These are phyloP conservation scores for Yponomeuta cagnagella DNA, from an alignment of 2,888 invertebrate species.

Conservation along the genomic window DNA sequence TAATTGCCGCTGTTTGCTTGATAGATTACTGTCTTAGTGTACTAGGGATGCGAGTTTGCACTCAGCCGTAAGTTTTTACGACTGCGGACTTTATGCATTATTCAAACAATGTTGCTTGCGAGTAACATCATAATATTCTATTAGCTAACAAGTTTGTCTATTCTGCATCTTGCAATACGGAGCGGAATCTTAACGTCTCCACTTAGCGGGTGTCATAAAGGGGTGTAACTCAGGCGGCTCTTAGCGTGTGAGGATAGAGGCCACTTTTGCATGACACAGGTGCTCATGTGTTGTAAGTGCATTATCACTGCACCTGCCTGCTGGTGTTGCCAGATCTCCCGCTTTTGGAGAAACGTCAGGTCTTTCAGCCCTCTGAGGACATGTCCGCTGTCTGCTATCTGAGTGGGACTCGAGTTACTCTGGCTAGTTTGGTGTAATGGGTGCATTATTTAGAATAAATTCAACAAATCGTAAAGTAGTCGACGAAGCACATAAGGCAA, in stretches of 20 bases:
- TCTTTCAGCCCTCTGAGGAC: no score
- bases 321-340: neutral
- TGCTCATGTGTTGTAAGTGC: conserved; percentile 4
- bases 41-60: neutral
- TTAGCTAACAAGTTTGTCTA: neutral
- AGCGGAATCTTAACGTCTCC: neutral
- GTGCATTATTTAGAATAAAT: no score
- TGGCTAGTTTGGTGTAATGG: no score
- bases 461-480: no score
- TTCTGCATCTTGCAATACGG: neutral
- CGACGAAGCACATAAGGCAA: no score
- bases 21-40: neutral
- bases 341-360: no score
- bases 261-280: neutral
- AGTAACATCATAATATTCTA: neutral
- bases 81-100: neutral
- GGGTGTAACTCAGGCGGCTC: neutral
- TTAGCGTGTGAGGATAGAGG: neutral
- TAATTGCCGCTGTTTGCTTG: neutral
- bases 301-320: conserved; percentile 14
- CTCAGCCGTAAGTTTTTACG: neutral
- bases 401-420: no score
- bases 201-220: conserved; percentile 1
- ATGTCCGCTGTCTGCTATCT: no score
- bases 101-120: neutral